Conservation (phyloP, 2,113 vertebrate genomes). For the Petaurus breviceps region DNA sequence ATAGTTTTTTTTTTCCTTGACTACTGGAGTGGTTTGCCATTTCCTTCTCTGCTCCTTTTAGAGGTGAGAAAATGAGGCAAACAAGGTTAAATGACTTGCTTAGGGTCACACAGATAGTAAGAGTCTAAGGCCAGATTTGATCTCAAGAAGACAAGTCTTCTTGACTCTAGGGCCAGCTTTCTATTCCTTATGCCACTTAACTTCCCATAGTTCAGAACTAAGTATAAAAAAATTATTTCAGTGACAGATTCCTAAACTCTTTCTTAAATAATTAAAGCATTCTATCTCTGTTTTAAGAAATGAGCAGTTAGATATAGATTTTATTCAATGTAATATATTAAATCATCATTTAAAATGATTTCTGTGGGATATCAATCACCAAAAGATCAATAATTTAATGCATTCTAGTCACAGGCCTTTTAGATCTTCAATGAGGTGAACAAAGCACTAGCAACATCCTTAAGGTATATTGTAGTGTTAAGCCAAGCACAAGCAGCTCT, state of each 20-base stretch:
- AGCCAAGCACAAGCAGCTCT: too few relatives aligned
- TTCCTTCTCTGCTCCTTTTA: neutral
- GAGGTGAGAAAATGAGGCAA: neutral
- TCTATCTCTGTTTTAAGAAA: neutral
- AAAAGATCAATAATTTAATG: neutral
- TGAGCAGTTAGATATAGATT: neutral
- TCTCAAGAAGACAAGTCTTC: neutral
- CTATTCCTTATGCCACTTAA: neutral
- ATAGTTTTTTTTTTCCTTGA: neutral
- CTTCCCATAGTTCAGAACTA: neutral
- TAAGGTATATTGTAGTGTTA: neutral
- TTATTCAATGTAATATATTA: constrained; percentile 5
- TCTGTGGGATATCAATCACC: neutral
- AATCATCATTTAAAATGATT: constrained; percentile 7
- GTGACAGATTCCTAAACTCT: neutral
- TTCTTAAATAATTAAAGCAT: neutral
- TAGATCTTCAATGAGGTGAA: neutral
- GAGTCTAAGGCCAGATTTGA: neutral
- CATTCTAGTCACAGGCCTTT: neutral
- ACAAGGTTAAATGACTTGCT: rapidly evolving
- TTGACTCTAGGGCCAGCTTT: neutral
- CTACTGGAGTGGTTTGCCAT: neutral
- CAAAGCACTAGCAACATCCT: neutral
- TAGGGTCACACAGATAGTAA: neutral
- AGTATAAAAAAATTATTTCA: neutral